Base-by-base conservation (phyloP, 2,797 vertebrate genomes). In the Capromys pilorides region DNA sequence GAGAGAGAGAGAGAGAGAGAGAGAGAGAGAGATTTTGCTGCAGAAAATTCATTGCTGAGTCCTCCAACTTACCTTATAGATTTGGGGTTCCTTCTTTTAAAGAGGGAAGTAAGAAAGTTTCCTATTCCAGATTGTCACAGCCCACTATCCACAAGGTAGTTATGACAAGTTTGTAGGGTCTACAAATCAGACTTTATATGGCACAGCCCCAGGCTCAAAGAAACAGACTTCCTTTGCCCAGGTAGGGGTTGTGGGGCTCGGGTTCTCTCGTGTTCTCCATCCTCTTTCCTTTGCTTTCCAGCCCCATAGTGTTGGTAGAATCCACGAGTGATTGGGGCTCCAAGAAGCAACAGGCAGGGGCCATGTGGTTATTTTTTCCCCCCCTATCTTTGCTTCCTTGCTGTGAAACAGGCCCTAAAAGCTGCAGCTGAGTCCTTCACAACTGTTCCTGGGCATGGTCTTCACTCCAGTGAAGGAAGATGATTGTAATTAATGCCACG, bases 91-190 rank as follows among this genome's bases (percentile, higher is more conserved):
- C 88, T 96, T 96, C 98, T 98, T 97, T 77, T 95, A 96, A 75
- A 97, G 88, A 95, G 91, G 41, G 41, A 95, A 89, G 93, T 95
- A 78, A 96, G 95, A 97, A 97, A 95, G 92, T 95, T 98, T 94
- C 97, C 94, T 88, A 96, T 92, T 96, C 97, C 97, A 93, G 95
- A 98, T 94, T 98, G 97, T 98, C 98, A 97, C 90, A 97, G 97
- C 97, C 96, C 97, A 96, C 87, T 97, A 86, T 97, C 91, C 97
- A 94, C 91, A 97, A 97, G 97, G 90, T 66, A 97, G 87, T 96
- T 96, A 96, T 8, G 85, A 62, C 85, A 96, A 57, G 94, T 97
- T 96, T 97, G 78, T 94, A 94, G 88, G 61, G 31, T 96, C 94
- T 80, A 95, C 26, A 95, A 90, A 83, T 16, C 92, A 81, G 92